phyloP scores from a whole-genome alignment of 2,113 vertebrate species.

The Gallinago media region DNA sequence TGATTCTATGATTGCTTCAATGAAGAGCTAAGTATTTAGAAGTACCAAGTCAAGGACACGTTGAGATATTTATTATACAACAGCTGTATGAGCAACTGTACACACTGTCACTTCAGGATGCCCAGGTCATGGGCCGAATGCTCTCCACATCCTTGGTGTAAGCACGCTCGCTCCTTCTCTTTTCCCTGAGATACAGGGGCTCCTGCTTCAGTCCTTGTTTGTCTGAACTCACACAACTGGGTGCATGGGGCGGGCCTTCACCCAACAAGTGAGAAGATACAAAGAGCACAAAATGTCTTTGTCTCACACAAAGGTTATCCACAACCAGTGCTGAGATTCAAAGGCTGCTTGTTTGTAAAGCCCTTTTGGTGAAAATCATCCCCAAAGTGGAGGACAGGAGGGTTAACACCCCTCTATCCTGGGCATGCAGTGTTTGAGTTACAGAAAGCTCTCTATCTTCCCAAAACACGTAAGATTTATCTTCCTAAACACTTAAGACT shows the following conservation, averaged over 20 bases:
- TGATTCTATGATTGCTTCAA: background rate
- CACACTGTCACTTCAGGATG: background rate
- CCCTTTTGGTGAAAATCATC: background rate
- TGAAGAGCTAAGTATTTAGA: background rate
- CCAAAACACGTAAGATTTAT: background rate
- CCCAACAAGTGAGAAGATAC: background rate
- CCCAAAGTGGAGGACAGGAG: background rate
- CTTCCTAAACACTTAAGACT: background rate
- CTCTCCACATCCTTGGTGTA: background rate
- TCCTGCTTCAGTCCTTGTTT: background rate
- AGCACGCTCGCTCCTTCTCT: accelerated
- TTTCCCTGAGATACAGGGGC: background rate
- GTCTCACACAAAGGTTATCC: background rate
- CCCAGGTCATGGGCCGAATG: accelerated
- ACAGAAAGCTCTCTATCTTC: background rate
- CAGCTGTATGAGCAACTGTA: background rate
- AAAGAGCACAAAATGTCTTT: slow-evolving; percentile 11
- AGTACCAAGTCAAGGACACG: background rate
- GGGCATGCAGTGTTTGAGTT: background rate
- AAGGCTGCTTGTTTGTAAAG: background rate
- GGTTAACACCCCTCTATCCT: background rate
- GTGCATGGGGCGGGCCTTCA: background rate
- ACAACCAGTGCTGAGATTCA: background rate
- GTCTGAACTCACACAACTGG: background rate
- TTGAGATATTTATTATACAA: background rate